phyloP scores from a whole-genome alignment of 92 coral and sea anemone species.

The Epizoanthus ramosus region DNA sequence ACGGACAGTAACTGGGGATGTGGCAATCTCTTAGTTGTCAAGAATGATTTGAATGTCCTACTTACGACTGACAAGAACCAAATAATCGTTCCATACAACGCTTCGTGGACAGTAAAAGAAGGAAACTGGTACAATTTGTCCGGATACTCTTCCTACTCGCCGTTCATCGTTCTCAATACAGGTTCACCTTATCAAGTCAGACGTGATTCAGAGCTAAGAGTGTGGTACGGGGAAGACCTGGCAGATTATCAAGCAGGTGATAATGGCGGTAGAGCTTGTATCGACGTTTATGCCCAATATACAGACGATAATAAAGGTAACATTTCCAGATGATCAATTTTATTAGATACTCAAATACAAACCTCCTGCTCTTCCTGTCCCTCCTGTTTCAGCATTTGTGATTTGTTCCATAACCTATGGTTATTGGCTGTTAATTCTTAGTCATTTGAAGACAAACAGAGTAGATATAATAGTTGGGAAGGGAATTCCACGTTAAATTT shows the following conservation, averaged over 20 bases:
- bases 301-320: too few species aligned
- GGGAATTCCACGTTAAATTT: too few species aligned
- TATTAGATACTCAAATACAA: too few species aligned
- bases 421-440: too few species aligned
- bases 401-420: too few species aligned
- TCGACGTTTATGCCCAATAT: constrained; percentile 1
- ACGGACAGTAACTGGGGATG: constrained; percentile 11
- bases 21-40: too few species aligned
- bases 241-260: background rate
- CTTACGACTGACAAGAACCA: background rate
- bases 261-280: constrained; percentile 5
- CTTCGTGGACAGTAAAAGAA: background rate
- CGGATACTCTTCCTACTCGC: background rate
- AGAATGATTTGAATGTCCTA: background rate
- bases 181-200: background rate
- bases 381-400: too few species aligned
- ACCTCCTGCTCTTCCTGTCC: too few species aligned
- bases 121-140: background rate
- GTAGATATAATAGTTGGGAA: too few species aligned
- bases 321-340: too few species aligned
- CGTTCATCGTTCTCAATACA: constrained; percentile 9
- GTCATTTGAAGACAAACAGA: too few species aligned
- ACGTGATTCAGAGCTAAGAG: background rate
- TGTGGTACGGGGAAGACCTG: constrained; percentile 21
- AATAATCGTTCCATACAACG: constrained; percentile 2